A percentile compares a stretch with the other conserved stretches of the same genome.
phyloP scores from a whole-genome alignment of 2,113 vertebrate genomes.

The Platysteira castanea region DNA sequence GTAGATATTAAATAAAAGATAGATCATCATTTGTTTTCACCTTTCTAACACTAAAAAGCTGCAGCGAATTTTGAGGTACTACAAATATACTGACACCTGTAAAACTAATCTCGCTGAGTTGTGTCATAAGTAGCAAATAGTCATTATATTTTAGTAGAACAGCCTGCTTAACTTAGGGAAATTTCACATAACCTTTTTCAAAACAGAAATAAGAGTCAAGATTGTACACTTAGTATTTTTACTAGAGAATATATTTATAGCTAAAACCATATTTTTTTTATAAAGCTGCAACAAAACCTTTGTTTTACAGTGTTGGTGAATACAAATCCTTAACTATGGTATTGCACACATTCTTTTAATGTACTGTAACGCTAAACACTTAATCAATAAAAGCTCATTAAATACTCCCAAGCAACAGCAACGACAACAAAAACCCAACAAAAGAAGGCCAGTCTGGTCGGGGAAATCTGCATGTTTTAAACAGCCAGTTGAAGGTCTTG shows the following conservation, averaged over 20 bases:
- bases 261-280: background rate
- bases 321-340: background rate
- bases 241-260: background rate
- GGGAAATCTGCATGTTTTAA: constrained; percentile 35
- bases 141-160: background rate
- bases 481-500: constrained; percentile 50
- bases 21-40: background rate
- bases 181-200: background rate
- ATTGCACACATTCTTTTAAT: background rate
- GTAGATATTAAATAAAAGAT: background rate
- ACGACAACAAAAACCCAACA: background rate
- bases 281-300: background rate
- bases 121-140: background rate
- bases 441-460: background rate
- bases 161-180: background rate
- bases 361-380: background rate
- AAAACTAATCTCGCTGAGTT: background rate
- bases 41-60: background rate
- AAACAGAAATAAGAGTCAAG: background rate
- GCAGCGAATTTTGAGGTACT: background rate
- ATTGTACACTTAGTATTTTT: background rate
- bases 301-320: background rate
- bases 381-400: constrained; percentile 47
- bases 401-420: background rate
- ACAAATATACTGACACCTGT: background rate